These are phyloP conservation scores for Willisornis vidua DNA, from an alignment of 2,113 vertebrate genomes.

Conservation along the genomic window DNA sequence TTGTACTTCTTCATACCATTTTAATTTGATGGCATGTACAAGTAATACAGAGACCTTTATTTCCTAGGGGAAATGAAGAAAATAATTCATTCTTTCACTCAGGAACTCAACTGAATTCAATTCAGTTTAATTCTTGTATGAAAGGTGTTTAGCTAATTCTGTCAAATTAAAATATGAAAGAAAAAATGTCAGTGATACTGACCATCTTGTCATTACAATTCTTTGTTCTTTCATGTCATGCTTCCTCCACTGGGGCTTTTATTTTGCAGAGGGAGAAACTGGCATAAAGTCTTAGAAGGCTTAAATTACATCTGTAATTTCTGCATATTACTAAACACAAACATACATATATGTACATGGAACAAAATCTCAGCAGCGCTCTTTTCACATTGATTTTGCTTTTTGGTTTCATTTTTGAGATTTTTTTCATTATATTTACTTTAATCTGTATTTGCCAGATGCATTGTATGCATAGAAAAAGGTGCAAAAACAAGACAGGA, in stretches of 20 bases:
- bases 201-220: background rate
- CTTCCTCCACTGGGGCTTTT: background rate
- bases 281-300: background rate
- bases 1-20: background rate
- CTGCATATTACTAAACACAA: background rate
- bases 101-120: conserved; percentile 15
- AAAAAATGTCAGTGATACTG: background rate
- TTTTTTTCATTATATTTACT: background rate
- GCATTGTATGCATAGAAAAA: background rate
- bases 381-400: background rate
- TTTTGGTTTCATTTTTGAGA: background rate
- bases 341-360: too few species aligned
- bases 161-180: conserved; percentile 18
- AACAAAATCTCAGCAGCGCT: background rate
- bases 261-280: background rate
- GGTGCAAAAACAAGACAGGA: background rate
- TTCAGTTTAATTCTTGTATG: conserved; percentile 13
- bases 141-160: conserved; percentile 3
- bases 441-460: background rate
- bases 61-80: conserved; percentile 53
- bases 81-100: conserved; percentile 45
- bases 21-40: background rate
- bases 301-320: background rate
- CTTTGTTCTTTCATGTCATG: background rate
- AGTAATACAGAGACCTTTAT: conserved; percentile 16